These are phyloP conservation scores for Erithacus rubecula DNA, from an alignment of 2,797 vertebrate species.

Conservation along the genomic window DNA sequence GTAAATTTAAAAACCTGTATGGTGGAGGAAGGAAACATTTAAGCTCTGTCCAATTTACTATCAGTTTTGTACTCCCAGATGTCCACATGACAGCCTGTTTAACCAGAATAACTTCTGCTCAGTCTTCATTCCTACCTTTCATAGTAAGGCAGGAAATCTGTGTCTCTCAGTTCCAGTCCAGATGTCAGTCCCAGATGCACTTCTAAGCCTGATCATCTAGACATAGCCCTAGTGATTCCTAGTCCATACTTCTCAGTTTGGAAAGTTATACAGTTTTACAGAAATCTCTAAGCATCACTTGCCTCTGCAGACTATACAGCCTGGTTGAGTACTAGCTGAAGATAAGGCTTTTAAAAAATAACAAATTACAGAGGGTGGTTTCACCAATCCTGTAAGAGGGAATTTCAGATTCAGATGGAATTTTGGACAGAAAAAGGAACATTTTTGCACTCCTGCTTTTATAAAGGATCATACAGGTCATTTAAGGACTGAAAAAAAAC, in stretches of 20 bases:
- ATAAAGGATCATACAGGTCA: neutral
- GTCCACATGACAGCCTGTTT: neutral
- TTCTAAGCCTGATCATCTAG: neutral
- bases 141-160: neutral
- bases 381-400: neutral
- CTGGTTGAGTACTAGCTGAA: neutral
- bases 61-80: neutral
- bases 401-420: neutral
- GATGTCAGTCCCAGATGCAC: neutral
- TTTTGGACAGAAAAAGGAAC: neutral
- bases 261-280: neutral
- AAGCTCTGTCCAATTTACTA: neutral
- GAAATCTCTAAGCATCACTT: neutral
- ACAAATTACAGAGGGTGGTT: neutral
- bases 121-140: neutral
- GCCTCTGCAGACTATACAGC: neutral
- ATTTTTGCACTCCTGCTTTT: neutral
- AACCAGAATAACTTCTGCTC: neutral
- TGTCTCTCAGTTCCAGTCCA: no score
- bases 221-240: neutral
- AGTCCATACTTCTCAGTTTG: neutral
- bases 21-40: neutral
- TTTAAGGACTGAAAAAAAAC: conserved; percentile 19
- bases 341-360: neutral
- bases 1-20: neutral